Percentiles rank a stretch among this genome's conserved stretches.
Conservation (phyloP, 2,113 vertebrate genomes). For the Bufo bufo region DNA sequence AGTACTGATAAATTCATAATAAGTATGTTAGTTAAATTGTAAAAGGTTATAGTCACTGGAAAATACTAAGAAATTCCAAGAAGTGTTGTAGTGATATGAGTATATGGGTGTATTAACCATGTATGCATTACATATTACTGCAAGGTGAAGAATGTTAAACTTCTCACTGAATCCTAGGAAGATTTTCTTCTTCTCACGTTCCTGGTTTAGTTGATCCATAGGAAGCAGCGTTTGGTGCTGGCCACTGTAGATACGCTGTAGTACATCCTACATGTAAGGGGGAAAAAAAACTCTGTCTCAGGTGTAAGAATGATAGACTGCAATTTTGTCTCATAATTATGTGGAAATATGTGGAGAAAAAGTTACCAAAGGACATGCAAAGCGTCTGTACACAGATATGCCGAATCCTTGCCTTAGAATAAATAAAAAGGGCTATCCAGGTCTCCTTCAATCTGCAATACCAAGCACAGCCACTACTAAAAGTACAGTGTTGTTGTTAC, state of each 20-base stretch:
- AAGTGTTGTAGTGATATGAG: not conserved
- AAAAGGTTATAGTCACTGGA: not conserved
- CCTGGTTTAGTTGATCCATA: conserved; percentile 83
- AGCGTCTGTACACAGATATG: too few species aligned
- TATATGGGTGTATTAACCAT: not conserved
- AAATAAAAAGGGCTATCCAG: too few species aligned
- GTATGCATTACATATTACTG: not conserved
- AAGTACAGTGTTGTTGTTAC: too few species aligned
- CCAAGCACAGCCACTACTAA: too few species aligned
- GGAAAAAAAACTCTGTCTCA: not conserved
- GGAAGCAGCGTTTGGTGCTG: conserved; percentile 84
- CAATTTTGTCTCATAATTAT: too few species aligned
- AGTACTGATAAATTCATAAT: not conserved
- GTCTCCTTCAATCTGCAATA: too few species aligned
- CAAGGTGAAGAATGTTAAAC: not conserved
- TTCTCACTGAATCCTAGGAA: conserved; percentile 84
- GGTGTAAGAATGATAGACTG: too few species aligned
- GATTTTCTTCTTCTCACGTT: conserved; percentile 83
- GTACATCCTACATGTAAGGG: conserved; percentile 74
- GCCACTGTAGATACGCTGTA: conserved; percentile 78
- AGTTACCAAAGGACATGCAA: too few species aligned
- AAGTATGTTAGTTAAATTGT: not conserved
- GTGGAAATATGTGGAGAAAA: too few species aligned
- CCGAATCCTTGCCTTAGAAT: too few species aligned
- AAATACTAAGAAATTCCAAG: not conserved